Percentiles rank a stretch among this genome's conserved stretches.
Evolutionary conservation across 2,888 invertebrate genomes (phyloP).

Genomic region (Cephalotes varians): DNA sequence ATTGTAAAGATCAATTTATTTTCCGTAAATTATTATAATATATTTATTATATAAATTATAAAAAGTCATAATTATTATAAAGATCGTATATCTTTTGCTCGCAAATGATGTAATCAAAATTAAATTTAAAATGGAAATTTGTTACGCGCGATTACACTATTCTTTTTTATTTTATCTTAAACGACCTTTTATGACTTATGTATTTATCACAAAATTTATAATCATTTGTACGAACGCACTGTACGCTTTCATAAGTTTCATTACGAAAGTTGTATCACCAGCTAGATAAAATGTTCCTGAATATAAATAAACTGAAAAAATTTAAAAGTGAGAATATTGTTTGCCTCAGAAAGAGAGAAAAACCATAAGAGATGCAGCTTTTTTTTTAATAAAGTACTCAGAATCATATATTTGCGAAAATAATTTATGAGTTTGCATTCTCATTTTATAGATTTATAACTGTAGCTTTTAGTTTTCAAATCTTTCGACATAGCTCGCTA

Average conservation of each 20-base stretch:
- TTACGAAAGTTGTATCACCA: not conserved
- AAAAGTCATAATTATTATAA: not conserved
- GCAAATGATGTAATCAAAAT: not conserved
- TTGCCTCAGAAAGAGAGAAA: not conserved
- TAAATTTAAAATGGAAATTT: not conserved
- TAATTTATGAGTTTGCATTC: not conserved
- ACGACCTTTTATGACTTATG: not conserved
- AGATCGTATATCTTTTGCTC: not conserved
- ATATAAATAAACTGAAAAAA: constrained; percentile 22
- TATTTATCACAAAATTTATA: constrained; percentile 29
- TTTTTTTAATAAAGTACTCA: not conserved
- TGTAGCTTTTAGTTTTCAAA: not conserved
- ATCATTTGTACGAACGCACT: not conserved
- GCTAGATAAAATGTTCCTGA: constrained; percentile 14
- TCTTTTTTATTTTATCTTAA: not conserved
- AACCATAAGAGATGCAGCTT: not conserved
- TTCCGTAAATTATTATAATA: not conserved
- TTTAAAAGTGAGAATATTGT: constrained; percentile 18
- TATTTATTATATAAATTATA: not conserved
- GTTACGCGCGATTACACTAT: not conserved
- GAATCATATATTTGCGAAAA: not conserved
- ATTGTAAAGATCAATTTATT: not conserved
- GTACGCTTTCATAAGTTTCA: constrained; percentile 11
- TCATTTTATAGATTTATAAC: not conserved
- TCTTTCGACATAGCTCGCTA: not conserved